Evolutionary conservation across 2,888 invertebrate genomes (phyloP).

Genomic region (Sinhomidia bicolor): DNA sequence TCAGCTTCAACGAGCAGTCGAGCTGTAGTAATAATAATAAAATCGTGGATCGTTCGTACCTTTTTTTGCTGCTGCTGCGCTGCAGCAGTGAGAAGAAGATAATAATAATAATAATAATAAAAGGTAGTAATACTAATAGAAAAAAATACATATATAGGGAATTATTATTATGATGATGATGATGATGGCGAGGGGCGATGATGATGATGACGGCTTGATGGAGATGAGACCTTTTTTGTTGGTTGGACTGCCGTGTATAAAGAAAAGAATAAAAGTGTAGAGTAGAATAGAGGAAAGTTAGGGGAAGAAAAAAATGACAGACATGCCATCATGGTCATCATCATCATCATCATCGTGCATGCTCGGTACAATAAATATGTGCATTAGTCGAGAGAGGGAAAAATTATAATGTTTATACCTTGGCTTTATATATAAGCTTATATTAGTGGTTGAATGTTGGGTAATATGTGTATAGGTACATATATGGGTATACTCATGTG

Average conservation of each 20-base stretch:
- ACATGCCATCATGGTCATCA: background rate
- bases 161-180: conserved; percentile 52
- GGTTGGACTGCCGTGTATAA: conserved; percentile 61
- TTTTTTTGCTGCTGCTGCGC: conserved; percentile 37
- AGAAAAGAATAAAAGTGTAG: background rate
- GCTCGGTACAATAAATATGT: conserved; percentile 2
- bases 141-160: conserved; percentile 38
- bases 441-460: background rate
- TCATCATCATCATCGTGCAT: too few species aligned
- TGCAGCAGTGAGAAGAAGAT: conserved; percentile 17
- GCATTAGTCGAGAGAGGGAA: background rate
- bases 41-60: conserved; percentile 49
- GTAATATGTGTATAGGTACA: too few species aligned
- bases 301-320: conserved; percentile 1
- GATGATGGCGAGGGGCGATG: background rate
- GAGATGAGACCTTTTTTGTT: conserved; percentile 64
- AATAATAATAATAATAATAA: too few species aligned
- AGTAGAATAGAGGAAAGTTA: background rate
- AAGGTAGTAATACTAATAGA: too few species aligned
- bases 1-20: conserved; percentile 41
- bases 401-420: background rate
- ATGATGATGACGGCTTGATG: conserved; percentile 67
- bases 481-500: too few species aligned
- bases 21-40: conserved; percentile 47
- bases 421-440: background rate